phyloP scores from a whole-genome alignment of 2,888 invertebrate species.

The Cantharis rufa region DNA sequence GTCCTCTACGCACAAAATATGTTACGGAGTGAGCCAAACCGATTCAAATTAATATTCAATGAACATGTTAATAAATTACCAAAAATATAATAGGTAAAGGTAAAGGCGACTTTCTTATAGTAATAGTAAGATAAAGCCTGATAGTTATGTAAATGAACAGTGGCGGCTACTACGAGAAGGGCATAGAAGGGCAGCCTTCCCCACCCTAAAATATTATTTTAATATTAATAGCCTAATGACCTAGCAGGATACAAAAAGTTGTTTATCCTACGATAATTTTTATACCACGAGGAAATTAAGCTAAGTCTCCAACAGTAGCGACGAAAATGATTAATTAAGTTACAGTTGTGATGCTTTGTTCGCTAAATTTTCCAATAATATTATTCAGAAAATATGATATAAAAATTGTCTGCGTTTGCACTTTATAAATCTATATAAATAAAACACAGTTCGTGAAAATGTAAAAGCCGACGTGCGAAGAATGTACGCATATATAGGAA shows the following conservation, averaged over 20 bases:
- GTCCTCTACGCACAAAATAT: background rate
- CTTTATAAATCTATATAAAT: background rate
- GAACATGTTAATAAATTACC: background rate
- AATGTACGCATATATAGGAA: background rate
- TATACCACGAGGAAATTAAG: no score
- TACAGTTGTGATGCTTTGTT: background rate
- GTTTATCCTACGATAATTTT: no score
- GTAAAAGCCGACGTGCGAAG: background rate
- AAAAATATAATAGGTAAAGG: background rate
- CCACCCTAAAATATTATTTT: no score
- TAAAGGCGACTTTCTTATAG: no score
- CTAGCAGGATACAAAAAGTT: no score
- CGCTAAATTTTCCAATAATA: background rate
- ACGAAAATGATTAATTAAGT: no score
- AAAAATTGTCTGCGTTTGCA: background rate
- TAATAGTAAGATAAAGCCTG: no score
- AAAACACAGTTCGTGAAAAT: background rate
- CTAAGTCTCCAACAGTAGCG: no score
- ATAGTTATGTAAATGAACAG: background rate
- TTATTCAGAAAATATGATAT: background rate
- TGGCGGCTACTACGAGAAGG: no score
- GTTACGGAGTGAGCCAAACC: background rate
- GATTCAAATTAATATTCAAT: background rate
- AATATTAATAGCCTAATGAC: no score
- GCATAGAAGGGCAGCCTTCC: no score